Base-by-base conservation (phyloP, 2,888 invertebrate species). In the Catocala nupta region DNA sequence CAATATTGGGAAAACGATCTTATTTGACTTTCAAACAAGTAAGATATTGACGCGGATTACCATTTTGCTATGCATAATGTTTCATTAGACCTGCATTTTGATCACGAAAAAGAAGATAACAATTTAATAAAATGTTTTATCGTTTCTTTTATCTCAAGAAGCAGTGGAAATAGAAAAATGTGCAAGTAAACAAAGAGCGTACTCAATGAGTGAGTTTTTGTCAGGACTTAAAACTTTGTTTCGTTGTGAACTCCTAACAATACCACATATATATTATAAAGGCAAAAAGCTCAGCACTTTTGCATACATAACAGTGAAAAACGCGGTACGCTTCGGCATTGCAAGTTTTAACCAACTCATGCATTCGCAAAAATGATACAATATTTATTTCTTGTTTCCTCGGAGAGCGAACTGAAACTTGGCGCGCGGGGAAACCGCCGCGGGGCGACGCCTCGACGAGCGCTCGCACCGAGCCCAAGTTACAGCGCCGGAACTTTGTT, bases 351-450 rank as follows among this genome's bases (percentile, higher is more conserved):
- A 75, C 63, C 70, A 77, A 71, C 76, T 76, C 72, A 51, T 73
- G 71, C 74, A 75, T 79, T 75, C 59, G 65, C 50, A 71, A 75
- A 74, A 78, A 77, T 75, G 74, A 73, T 83, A 63, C 55, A 83
- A 82, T 81, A 82, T 84, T 83, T 82, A 82, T 79, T 72, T 81
- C 75, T 69, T 68, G 61, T 74, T 76, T 77, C 70, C 72, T 73
- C 73, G 61, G 33, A 63, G 62, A 63, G 64, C 56, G 74, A 70
- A 65, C 43, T 64, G 59, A 70, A 84, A 82, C 75, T 82, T 73
- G 64, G 75, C 66, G 64, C 71, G 75, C 63, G 69, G 73, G 70
- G 62, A 66, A 77, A 78, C 60, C 57, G 81, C 83, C 76, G 63
- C 68, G 53, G 78, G 83, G 67, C 47, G 62, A 36, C 60, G 63